Conservation (phyloP, 2,113 vertebrate species). For the Leucopternis melanops region DNA sequence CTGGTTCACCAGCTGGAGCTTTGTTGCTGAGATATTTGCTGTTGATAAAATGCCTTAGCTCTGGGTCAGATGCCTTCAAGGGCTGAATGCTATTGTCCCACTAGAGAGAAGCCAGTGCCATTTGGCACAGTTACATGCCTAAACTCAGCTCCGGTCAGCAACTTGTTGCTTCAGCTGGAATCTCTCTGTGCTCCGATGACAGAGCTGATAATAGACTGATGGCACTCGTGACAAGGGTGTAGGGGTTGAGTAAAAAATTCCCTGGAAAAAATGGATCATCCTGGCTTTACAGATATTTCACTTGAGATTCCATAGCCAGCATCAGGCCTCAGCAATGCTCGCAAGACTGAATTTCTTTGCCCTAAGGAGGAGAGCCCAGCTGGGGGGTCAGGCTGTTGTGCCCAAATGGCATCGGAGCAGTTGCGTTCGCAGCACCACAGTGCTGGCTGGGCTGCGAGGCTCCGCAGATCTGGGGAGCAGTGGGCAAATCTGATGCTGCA, state of each 20-base stretch:
- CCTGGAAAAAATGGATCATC: conserved; percentile 30
- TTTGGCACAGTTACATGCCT: background rate
- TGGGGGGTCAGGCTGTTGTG: background rate
- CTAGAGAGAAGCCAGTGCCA: background rate
- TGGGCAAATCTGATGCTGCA: background rate
- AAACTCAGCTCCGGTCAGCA: background rate
- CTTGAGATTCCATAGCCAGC: background rate
- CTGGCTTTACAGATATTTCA: background rate
- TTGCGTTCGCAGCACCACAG: background rate
- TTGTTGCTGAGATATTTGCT: background rate
- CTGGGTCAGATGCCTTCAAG: background rate
- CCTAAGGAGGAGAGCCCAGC: background rate
- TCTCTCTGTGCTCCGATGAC: background rate
- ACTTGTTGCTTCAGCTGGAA: background rate
- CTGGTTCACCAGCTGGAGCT: background rate
- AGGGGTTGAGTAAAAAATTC: background rate
- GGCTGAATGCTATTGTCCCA: background rate
- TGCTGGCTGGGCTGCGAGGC: background rate
- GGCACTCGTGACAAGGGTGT: background rate
- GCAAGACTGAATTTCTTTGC: background rate
- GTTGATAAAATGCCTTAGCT: background rate
- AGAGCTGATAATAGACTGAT: background rate
- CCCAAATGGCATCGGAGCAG: background rate
- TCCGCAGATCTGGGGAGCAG: fast-evolving
- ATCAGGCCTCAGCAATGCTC: background rate